Conservation (phyloP, 2,888 invertebrate species). For the Plebejus melissa region DNA sequence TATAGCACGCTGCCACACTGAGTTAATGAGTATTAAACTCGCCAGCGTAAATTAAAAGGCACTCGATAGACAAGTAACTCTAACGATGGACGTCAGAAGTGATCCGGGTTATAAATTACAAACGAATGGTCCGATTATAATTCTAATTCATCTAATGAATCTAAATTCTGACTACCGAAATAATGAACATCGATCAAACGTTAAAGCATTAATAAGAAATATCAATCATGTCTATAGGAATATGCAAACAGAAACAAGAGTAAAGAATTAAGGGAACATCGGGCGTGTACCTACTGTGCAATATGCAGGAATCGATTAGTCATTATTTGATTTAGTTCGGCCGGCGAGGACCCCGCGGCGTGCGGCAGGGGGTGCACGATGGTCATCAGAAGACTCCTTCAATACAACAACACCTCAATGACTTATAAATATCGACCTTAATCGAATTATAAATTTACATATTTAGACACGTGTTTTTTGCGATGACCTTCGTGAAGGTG, state of each 20-base stretch:
- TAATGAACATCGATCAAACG: conserved; percentile 77
- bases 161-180: conserved; percentile 77
- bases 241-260: conserved; percentile 71
- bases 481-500: not conserved
- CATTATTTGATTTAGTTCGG: conserved; percentile 79
- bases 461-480: conserved; percentile 18
- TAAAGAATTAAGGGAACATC: conserved; percentile 74
- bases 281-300: conserved; percentile 80
- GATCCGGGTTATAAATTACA: conserved; percentile 52
- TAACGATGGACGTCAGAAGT: conserved; percentile 18
- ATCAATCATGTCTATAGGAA: conserved; percentile 78
- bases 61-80: conserved; percentile 3
- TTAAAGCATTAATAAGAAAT: conserved; percentile 68
- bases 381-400: conserved; percentile 56
- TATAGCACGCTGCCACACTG: conserved; percentile 14
- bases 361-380: conserved; percentile 70
- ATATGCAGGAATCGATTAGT: conserved; percentile 77
- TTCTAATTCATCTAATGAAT: conserved; percentile 74
- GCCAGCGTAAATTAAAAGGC: conserved; percentile 1
- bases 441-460: conserved; percentile 18
- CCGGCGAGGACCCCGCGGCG: conserved; percentile 64
- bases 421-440: conserved; percentile 25
- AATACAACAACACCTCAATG: conserved; percentile 67
- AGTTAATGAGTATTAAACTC: conserved; percentile 18
- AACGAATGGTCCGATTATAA: conserved; percentile 74